These are phyloP conservation scores for Pachypsylla venusta DNA, from an alignment of 1,140 invertebrate genomes.

Conservation along the genomic window DNA sequence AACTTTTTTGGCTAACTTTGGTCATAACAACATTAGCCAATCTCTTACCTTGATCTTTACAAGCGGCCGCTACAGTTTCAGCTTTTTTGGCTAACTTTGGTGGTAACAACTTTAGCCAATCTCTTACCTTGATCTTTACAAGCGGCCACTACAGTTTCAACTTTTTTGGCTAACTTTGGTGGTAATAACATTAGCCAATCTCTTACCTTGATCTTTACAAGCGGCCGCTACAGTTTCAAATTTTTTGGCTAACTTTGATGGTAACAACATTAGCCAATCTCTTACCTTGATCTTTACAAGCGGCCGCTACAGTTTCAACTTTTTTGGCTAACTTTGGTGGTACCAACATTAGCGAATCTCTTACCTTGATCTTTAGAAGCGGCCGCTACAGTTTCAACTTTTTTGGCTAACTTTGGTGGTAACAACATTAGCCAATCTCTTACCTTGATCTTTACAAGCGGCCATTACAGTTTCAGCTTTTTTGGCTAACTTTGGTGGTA, in stretches of 20 bases:
- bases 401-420: neutral
- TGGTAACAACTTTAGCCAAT: no score
- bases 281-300: neutral
- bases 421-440: no score
- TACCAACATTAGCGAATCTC: no score
- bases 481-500: neutral
- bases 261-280: no score
- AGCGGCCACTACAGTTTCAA: neutral
- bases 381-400: neutral
- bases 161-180: conserved; percentile 2
- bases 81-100: conserved; percentile 4
- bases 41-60: neutral
- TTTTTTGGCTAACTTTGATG: conserved; percentile 1
- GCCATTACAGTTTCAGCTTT: neutral
- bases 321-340: conserved; percentile 2
- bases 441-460: neutral
- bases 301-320: neutral
- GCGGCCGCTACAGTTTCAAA: neutral
- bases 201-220: neutral
- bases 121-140: neutral
- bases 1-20: conserved; percentile 3
- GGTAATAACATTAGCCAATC: no score
- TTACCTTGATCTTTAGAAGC: neutral
- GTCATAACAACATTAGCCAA: no score
- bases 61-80: neutral